Evolutionary conservation across 2,888 invertebrate species (phyloP).

Genomic region (Alentia gelatinosa): DNA sequence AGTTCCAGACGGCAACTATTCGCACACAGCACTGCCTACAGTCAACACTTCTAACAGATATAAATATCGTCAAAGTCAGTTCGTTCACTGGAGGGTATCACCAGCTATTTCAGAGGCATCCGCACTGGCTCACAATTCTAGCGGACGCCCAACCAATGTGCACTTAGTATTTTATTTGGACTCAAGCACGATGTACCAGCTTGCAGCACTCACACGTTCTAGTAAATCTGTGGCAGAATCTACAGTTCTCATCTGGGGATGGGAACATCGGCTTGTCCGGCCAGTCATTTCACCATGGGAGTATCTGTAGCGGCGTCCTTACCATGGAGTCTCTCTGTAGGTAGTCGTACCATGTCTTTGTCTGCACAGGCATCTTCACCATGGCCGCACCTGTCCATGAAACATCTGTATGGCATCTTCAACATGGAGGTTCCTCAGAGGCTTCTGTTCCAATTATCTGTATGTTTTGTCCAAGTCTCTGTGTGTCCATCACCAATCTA

Average conservation of each 20-base stretch:
- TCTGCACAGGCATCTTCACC: slow-evolving; percentile 7
- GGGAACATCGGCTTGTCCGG: neutral
- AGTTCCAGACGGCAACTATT: neutral
- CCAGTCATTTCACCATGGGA: neutral
- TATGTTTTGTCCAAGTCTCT: neutral
- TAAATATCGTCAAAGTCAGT: neutral
- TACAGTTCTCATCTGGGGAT: neutral
- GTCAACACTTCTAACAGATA: neutral
- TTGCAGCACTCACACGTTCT: neutral
- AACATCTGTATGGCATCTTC: neutral
- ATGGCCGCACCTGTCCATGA: neutral
- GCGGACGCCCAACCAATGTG: no score
- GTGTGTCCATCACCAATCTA: neutral
- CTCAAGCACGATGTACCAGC: neutral
- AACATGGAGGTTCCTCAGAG: slow-evolving; percentile 17
- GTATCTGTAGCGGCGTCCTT: slow-evolving; percentile 30
- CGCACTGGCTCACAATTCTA: no score
- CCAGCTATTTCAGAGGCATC: neutral
- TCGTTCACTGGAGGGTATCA: neutral
- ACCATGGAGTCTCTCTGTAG: slow-evolving; percentile 24
- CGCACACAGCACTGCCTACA: neutral
- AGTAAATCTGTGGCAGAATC: neutral
- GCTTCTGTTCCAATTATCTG: neutral
- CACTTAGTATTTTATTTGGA: no score
- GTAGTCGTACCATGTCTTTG: neutral